Conservation (phyloP, 2,113 vertebrate species). For the Megalops atlanticus region DNA sequence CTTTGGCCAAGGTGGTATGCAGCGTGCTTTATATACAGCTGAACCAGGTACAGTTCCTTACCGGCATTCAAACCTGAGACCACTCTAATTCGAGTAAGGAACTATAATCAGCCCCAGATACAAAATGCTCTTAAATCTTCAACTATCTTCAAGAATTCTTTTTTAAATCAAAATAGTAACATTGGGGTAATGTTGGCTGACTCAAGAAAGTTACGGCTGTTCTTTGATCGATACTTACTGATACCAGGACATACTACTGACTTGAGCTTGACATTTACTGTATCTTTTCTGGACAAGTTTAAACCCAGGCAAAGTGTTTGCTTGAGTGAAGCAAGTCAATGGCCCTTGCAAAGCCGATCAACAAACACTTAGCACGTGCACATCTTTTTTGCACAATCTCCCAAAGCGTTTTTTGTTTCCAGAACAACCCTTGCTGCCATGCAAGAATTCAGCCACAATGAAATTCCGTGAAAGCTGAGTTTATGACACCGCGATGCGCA, state of each 20-base stretch:
- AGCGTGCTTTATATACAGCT: too few species aligned
- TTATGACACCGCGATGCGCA: slow-evolving; percentile 34
- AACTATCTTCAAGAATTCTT: too few species aligned
- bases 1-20: too few species aligned
- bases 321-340: background rate
- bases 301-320: background rate
- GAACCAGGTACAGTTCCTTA: background rate
- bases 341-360: background rate
- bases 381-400: background rate
- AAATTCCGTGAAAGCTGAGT: background rate
- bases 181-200: too few species aligned
- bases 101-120: too few species aligned
- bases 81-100: too few species aligned
- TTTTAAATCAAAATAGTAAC: too few species aligned
- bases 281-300: background rate
- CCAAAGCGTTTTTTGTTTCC: background rate
- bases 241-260: too few species aligned
- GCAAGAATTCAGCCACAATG: background rate
- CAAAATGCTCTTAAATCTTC: too few species aligned
- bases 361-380: background rate
- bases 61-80: background rate
- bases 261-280: too few species aligned
- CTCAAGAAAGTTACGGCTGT: too few species aligned
- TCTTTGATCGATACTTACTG: too few species aligned
- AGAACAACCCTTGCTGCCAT: background rate